Evolutionary conservation across 2,797 vertebrate species (phyloP), one percentile per base, ranked within the genome.

Genomic region (Carcharodon carcharias): DNA sequence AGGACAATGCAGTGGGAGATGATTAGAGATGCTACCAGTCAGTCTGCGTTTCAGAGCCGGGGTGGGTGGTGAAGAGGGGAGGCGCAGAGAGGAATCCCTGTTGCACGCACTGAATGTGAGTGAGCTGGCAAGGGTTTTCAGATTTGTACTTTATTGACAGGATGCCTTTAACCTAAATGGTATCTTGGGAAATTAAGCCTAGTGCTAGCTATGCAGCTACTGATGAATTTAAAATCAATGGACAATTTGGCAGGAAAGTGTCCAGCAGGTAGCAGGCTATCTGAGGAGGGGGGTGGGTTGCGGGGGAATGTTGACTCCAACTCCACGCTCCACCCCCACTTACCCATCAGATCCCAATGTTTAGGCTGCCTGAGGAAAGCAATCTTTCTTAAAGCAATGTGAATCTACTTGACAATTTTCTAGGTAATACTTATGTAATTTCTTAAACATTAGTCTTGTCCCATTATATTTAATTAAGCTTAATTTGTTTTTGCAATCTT

Each of bases 181-280:
- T 93, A 80, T 82, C 96, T 96, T 92, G 96, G 96, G 96, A 96
- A 96, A 96, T 96, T 96, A 96, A 69, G 40, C 65, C 63, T 89
- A 96, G 96, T 96, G 96, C 96, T 92, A 45, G 88, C 73, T 71
- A 80, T 96, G 45, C 87, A 28, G 65, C 69, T 56, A 14, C 92
- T 96, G 96, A 96, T 96, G 92, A 92, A 96, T 96, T 96, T 96
- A 96, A 96, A 96, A 96, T 96, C 96, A 96, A 96, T 96, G 96
- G 87, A 89, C 69, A 88, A 73, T 96, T 96, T 95, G 89, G 61
- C 93, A 95, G 65, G 95, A 45, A 61, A 40, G 65, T 71, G 93
- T 71, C 23, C 69, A 54, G 67, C 94, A 95, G 94, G 94, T 95
- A 95, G 94, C 31, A 56, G 94, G 16, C 69, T 35, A 73, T 31